Evolutionary conservation across 2,113 vertebrate species (phyloP).

Genomic region (Pholis gunnellus): DNA sequence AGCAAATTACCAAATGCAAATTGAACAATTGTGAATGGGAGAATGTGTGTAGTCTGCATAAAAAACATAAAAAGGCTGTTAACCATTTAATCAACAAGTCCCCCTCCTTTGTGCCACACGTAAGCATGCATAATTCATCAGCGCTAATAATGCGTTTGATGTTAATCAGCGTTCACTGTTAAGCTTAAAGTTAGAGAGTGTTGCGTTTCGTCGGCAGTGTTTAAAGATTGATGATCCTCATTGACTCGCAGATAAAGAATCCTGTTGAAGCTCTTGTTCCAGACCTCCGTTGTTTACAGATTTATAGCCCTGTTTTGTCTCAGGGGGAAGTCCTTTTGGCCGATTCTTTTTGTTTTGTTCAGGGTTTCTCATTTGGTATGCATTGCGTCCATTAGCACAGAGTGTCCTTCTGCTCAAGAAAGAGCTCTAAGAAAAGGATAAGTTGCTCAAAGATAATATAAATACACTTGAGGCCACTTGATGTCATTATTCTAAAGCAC

Average conservation of each 20-base stretch:
- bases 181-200: constrained; percentile 49
- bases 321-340: constrained; percentile 35
- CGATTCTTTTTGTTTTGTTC: constrained; percentile 39
- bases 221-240: constrained; percentile 66
- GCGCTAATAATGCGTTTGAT: constrained; percentile 61
- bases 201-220: constrained; percentile 50
- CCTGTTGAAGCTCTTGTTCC: constrained; percentile 57
- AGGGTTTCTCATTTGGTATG: constrained; percentile 55
- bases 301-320: constrained; percentile 58
- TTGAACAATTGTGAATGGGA: constrained; percentile 55
- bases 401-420: constrained; percentile 48
- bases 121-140: constrained; percentile 67
- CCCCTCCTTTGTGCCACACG: constrained; percentile 46
- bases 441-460: constrained; percentile 60
- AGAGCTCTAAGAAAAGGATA: constrained; percentile 58
- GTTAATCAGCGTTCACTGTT: constrained; percentile 52
- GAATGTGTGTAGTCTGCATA: constrained; percentile 69
- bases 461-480: constrained; percentile 40
- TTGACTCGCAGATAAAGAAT: constrained; percentile 59
- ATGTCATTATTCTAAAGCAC: constrained; percentile 31
- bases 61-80: constrained; percentile 47
- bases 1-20: constrained; percentile 75
- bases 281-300: constrained; percentile 70
- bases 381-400: constrained; percentile 57
- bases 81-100: constrained; percentile 67